Evolutionary conservation across 2,113 vertebrate genomes (phyloP), one percentile per base, ranked within the genome.

Genomic region (Marmota flaviventris): DNA sequence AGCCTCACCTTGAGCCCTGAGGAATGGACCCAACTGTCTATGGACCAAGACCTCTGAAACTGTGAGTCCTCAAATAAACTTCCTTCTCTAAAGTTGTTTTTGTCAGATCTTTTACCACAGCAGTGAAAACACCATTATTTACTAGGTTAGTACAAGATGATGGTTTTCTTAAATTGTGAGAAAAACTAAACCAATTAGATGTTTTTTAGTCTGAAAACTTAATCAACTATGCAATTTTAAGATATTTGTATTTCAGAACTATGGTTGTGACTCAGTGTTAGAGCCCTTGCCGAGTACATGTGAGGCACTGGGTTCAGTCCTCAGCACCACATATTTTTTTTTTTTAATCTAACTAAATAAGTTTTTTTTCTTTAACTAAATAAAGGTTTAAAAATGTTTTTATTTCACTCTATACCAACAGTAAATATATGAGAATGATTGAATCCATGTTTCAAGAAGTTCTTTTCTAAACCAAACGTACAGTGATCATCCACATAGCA

Each of bases 131-230:
- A 27, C 27, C 27, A 39, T 89, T 69, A 29, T 85, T 96, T 77
- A 83, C 17, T 70, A 58, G 61, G 3, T 70, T 79, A 6, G 65
- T 63, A 56, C 22, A 91, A 45, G 17, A n/a, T 56, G 11, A 61
- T 78, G 22, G 58, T 67, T 89, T 24, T 79, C 34, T 97, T 95
- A 92, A 56, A 79, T 85, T 81, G 34, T 84, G 11, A 90, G 37
- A 45, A 76, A 77, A 37, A 13, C 10, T 76, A 79, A 95, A 58
- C 22, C 45, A 89, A 18, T 37, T 81, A 75, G 42, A 13, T 78
- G 39, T 42, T 91, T 24, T 86, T 93, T 79, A 89, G 27, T 87
- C 8, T 92, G 25, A 79, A 79, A 32, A 1, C 48, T 96, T 73
- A 5, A 69, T 88, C 4, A 34, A 34, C 39, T 75, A 42, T 90